These are phyloP conservation scores for Darevskia nairensis DNA, from an alignment of 2,797 vertebrate genomes.

Conservation along the genomic window DNA sequence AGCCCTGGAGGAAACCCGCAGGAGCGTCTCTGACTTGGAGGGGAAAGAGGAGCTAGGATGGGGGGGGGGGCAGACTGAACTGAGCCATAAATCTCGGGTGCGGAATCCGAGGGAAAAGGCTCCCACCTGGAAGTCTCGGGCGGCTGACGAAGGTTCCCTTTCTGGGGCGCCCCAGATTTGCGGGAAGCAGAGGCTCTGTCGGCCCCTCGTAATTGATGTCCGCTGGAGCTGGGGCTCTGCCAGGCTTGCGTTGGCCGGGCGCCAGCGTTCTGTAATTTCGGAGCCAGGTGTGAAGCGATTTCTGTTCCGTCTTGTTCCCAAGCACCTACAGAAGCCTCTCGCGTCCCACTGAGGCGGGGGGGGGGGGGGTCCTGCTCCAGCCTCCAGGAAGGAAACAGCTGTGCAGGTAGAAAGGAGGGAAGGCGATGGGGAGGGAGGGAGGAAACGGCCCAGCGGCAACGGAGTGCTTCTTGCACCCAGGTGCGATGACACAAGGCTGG, in stretches of 20 bases:
- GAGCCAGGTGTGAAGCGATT: conserved; percentile 85
- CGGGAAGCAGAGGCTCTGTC: conserved; percentile 74
- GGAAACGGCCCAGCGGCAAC: conserved; percentile 75
- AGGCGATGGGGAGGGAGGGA: conserved; percentile 46
- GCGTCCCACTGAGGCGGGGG: conserved; percentile 64
- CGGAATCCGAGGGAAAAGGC: conserved; percentile 75
- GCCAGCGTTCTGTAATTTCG: conserved; percentile 83
- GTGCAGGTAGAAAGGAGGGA: conserved; percentile 73
- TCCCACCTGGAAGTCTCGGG: conserved; percentile 81
- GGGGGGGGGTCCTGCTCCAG: conserved; percentile 62
- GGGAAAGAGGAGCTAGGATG: not conserved
- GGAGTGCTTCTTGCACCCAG: conserved; percentile 31
- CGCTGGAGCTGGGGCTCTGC: conserved; percentile 83
- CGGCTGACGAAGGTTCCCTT: conserved; percentile 69
- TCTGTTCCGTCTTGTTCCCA: conserved; percentile 83
- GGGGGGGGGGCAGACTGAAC: conserved; percentile 19
- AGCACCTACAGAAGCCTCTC: conserved; percentile 82
- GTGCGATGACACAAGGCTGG: conserved; percentile 44
- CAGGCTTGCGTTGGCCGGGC: conserved; percentile 80
- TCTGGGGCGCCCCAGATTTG: conserved; percentile 68
- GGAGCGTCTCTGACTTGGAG: conserved; percentile 69
- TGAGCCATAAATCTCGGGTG: conserved; percentile 74
- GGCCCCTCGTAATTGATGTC: conserved; percentile 84
- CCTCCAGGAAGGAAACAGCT: conserved; percentile 82
- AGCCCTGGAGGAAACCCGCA: not conserved